Evolutionary conservation across 1,140 invertebrate genomes (phyloP).

Genomic region (Nomia melanderi): DNA sequence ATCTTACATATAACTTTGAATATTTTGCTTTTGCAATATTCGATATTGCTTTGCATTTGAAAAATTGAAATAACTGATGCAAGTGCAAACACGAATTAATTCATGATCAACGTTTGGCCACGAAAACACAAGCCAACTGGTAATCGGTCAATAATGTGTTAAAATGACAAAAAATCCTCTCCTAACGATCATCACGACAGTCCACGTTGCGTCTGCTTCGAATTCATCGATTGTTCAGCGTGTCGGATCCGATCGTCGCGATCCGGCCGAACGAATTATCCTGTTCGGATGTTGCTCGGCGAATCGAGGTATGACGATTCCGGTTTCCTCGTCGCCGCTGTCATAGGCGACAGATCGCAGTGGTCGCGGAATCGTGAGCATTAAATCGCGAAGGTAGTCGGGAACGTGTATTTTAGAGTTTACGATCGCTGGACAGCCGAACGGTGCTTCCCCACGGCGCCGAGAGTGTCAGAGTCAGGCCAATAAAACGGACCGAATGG

Average conservation of each 20-base stretch:
- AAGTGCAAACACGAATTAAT: too few species aligned
- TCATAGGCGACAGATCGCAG: conserved; percentile 37
- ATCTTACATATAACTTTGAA: too few species aligned
- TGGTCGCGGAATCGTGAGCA: conserved; percentile 33
- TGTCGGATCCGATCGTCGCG: not conserved
- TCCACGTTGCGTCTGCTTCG: too few species aligned
- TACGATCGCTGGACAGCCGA: conserved; percentile 47
- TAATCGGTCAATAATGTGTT: too few species aligned
- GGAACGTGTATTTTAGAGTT: conserved; percentile 57
- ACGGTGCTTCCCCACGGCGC: conserved; percentile 48
- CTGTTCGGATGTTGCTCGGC: not conserved
- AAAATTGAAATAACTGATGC: too few species aligned
- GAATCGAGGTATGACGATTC: not conserved
- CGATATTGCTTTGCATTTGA: too few species aligned
- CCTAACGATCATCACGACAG: too few species aligned
- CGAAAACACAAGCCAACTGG: too few species aligned
- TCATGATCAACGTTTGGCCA: too few species aligned
- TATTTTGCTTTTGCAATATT: too few species aligned
- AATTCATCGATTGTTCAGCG: too few species aligned
- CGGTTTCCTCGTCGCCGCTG: not conserved
- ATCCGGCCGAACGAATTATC: not conserved
- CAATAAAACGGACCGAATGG: conserved; percentile 46
- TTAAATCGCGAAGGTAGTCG: conserved; percentile 29
- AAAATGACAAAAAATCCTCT: too few species aligned
- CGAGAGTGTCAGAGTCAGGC: conserved; percentile 33